Evolutionary conservation across 2,113 vertebrate species (phyloP), one percentile per base, ranked within the genome.

Genomic region (Cyprinodon brontotheroides): DNA sequence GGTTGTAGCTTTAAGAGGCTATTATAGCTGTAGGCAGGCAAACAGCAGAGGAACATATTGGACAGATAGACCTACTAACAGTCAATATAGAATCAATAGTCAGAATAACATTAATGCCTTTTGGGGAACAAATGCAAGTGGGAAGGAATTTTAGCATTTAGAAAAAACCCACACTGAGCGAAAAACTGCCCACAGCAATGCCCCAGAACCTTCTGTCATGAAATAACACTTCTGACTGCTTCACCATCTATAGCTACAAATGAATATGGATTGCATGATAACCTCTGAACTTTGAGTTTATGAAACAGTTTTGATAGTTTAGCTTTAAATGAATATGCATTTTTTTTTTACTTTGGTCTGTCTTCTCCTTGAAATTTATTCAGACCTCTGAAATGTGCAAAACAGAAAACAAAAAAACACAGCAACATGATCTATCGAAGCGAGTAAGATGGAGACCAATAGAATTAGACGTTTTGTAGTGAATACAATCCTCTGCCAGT

Each of bases 401-500:
- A 68, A 47, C 37, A 1, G 3, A 39, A 12, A 22, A 12, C 3
- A 57, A n/a, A n/a, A 8, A 48, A 48, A 48, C 47, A 29, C 29
- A 29, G 29, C 29, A 29, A 57, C 17, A 57, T n/a, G 50, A 20
- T 57, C 17, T 57, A 20, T 3, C 62, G 53, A 65, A 81, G 45
- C 81, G 74, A 80, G 83, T 68, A 61, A 43, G 48, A 76, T 74
- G 85, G 78, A 85, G 77, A 83, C 76, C 85, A 85, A 86, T 72
- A 53, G 81, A 76, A 53, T 60, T 20, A 20, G 77, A 66, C 53
- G 65, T 77, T 87, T 86, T 86, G 80, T 78, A 78, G 72, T 78
- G 84, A 89, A 89, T 88, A 80, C 71, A 78, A 73, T 82, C 73
- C 72, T 41, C 69, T 1, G 86, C 87, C 89, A 90, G 80, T 81